phyloP scores from a whole-genome alignment of 1,140 invertebrate genomes.

The Drosophila azteca region DNA sequence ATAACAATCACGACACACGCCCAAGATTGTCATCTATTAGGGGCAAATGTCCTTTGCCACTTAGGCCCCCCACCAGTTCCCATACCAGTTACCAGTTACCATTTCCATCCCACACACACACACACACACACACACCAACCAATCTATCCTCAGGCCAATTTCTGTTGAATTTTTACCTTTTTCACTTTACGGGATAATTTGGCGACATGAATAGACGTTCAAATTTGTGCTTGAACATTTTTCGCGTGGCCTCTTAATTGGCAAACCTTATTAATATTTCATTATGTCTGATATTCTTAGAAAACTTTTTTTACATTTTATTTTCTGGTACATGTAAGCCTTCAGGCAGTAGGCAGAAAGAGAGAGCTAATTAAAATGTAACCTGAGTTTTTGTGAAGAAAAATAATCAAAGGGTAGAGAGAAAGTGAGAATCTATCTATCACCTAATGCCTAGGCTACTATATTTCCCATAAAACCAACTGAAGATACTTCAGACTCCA shows the following conservation, averaged over 20 bases:
- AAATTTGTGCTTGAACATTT: conserved; percentile 39
- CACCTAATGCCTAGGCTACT: no score
- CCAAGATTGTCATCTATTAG: conserved; percentile 61
- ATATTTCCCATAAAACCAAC: no score
- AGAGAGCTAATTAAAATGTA: conserved; percentile 39
- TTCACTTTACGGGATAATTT: conserved; percentile 67
- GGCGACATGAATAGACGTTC: conserved; percentile 68
- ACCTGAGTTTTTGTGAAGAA: background rate
- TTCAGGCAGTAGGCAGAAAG: background rate
- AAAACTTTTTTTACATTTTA: background rate
- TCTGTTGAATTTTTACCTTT: conserved; percentile 70
- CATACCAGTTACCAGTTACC: no score
- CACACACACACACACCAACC: no score
- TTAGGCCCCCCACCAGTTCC: background rate
- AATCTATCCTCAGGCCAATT: conserved; percentile 14
- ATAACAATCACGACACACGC: conserved; percentile 66
- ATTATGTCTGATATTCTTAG: conserved; percentile 56
- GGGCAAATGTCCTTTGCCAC: conserved; percentile 23
- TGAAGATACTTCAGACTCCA: background rate
- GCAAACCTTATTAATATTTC: conserved; percentile 77
- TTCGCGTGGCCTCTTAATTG: conserved; percentile 59
- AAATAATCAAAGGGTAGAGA: background rate
- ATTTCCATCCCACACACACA: background rate
- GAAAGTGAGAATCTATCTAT: no score
- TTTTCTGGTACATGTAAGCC: conserved; percentile 12